Percentiles rank a stretch among this genome's conserved stretches.
These are phyloP conservation scores for Embiotoca jacksoni DNA, from an alignment of 2,113 vertebrate genomes.

Conservation along the genomic window DNA sequence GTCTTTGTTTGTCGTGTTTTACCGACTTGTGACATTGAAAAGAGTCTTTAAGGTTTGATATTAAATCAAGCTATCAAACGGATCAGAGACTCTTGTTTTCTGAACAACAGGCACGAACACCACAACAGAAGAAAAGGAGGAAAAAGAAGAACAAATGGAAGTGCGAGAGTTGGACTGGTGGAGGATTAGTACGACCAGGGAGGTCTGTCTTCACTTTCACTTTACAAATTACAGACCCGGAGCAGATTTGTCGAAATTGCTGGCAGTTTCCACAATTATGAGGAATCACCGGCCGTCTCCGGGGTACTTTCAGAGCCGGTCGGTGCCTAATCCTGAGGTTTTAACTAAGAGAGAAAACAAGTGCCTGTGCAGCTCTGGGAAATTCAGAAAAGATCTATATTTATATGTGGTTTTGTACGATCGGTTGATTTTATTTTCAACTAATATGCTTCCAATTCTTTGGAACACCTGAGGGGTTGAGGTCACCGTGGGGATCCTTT, in stretches of 20 bases:
- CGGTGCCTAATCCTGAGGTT: background rate
- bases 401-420: background rate
- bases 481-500: too few relatives aligned
- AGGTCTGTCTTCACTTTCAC: background rate
- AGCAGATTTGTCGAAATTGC: constrained; percentile 37
- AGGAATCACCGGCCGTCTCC: constrained; percentile 28
- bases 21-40: too few relatives aligned
- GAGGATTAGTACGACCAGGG: constrained; percentile 29
- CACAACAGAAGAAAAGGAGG: background rate
- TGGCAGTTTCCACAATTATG: constrained; percentile 35
- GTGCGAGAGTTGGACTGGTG: constrained; percentile 26
- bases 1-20: too few relatives aligned
- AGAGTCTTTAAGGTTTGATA: too few relatives aligned
- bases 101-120: background rate
- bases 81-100: too few relatives aligned
- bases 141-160: constrained; percentile 12
- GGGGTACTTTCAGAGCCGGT: background rate
- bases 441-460: too few relatives aligned
- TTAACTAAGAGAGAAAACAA: background rate
- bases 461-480: too few relatives aligned
- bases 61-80: too few relatives aligned
- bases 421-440: too few relatives aligned
- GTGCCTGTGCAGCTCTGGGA: too few relatives aligned
- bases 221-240: constrained; percentile 35
- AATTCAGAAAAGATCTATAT: too few relatives aligned